phyloP scores from a whole-genome alignment of 2,797 vertebrate species.

The Microtus californicus region DNA sequence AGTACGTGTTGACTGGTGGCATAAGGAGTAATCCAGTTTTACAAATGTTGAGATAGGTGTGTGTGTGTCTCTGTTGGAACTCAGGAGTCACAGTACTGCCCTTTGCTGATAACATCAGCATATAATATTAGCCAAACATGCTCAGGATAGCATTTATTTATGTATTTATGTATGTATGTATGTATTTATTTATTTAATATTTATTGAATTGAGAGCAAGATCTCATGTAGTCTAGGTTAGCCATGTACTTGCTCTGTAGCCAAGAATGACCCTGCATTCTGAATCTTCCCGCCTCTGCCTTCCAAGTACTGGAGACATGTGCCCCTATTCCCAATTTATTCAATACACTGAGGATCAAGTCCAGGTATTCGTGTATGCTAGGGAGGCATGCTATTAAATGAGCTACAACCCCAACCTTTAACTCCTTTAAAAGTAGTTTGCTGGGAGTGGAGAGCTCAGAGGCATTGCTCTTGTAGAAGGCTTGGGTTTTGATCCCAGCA shows the following conservation, averaged over 20 bases:
- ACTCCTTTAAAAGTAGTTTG: neutral
- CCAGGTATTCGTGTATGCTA: neutral
- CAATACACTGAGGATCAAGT: neutral
- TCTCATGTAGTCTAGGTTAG: neutral
- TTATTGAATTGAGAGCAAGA: neutral
- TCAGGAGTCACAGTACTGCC: neutral
- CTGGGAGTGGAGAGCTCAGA: neutral
- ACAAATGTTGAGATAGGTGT: neutral
- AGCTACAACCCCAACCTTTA: neutral
- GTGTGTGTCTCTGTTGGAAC: neutral
- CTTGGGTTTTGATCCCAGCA: neutral
- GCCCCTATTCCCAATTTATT: neutral
- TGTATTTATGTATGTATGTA: too few relatives aligned
- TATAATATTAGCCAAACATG: neutral
- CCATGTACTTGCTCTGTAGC: neutral
- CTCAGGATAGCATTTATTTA: neutral
- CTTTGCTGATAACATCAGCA: neutral
- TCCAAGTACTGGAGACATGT: neutral
- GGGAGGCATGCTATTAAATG: neutral
- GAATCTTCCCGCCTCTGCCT: neutral
- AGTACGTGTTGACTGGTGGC: neutral
- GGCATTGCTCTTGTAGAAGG: too few relatives aligned
- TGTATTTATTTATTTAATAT: too few relatives aligned
- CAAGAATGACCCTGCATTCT: neutral
- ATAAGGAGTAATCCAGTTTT: neutral